Percentiles rank a stretch among this genome's conserved stretches.
Conservation (phyloP, 2,113 vertebrate species). For the Pluvianellus socialis region DNA sequence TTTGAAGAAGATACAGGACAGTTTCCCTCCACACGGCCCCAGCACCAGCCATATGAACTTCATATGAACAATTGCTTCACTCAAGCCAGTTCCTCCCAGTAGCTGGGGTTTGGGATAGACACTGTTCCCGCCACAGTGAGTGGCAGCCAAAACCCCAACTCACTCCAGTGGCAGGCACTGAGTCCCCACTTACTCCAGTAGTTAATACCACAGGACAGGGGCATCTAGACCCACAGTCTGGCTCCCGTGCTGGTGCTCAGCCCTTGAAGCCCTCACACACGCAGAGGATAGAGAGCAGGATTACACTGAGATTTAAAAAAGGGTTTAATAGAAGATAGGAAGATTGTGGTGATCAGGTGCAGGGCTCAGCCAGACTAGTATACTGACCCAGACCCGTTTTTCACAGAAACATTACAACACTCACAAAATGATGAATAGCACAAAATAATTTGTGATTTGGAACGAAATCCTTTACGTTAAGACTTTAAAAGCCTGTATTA, state of each 20-base stretch:
- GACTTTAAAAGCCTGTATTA: neutral
- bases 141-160: neutral
- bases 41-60: neutral
- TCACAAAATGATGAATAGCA: neutral
- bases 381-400: neutral
- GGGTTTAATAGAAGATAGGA: neutral
- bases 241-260: neutral
- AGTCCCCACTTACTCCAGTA: neutral
- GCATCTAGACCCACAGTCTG: neutral
- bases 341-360: neutral
- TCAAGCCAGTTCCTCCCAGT: neutral
- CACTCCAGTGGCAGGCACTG: neutral
- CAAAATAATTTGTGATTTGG: neutral
- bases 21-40: neutral
- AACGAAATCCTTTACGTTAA: neutral
- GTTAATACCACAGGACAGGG: no score
- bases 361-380: fast-evolving
- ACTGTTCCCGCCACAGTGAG: neutral
- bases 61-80: neutral
- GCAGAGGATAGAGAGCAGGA: neutral
- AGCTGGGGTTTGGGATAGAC: neutral
- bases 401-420: neutral
- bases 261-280: neutral
- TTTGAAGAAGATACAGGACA: neutral
- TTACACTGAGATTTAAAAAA: neutral